Base-by-base conservation (phyloP, 2,888 invertebrate genomes). In the Cloeon dipterum region DNA sequence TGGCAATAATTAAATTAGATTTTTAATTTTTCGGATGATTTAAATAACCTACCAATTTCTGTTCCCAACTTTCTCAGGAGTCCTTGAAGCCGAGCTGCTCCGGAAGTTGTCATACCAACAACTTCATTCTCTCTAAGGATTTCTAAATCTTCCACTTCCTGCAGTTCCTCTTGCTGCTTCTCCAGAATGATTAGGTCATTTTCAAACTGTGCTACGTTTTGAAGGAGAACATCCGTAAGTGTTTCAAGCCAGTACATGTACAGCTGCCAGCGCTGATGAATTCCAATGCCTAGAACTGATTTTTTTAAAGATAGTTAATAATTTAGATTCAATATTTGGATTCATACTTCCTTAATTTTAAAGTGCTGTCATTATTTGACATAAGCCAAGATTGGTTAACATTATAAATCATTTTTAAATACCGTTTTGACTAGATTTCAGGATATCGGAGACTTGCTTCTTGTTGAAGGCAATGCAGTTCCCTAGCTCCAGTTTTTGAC, bases 41-140 rank as follows among this genome's bases (percentile, higher is more conserved):
- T 32, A 14, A 23, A 23, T 11, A 23, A 23, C 39, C 39, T 42
- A 47, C 48, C 46, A 35, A 54, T 49, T 39, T 46, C 44, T 1
- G 50, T 46, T 35, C 45, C 42, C 23, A 52, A 39, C 34, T 41
- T 40, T 13, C 49, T 44, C n/a, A 59, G 40, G 7, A 55, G 39
- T 3, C 45, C 40, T 20, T 51, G 47, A 20, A 51, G 46, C 40
- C 52, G 53, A 4, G 58, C 57, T 3, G 58, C 57, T 18, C 59
- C 58, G 1, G 58, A 55, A 1, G 58, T 59, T 4, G 59, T 59
- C 46, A 57, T 52, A 18, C 56, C 56, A 29, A 42, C 46, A 13
- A 41, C 41, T 14, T 40, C 42, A 40, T 38, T 25, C 21, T 19
- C 11, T 5, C 21, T 32, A 8, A 37, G 18, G 8, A 18, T 14